A percentile compares a stretch with the other conserved stretches of the same genome.
phyloP scores from a whole-genome alignment of 2,888 invertebrate genomes.

The Cosmia pyralina region DNA sequence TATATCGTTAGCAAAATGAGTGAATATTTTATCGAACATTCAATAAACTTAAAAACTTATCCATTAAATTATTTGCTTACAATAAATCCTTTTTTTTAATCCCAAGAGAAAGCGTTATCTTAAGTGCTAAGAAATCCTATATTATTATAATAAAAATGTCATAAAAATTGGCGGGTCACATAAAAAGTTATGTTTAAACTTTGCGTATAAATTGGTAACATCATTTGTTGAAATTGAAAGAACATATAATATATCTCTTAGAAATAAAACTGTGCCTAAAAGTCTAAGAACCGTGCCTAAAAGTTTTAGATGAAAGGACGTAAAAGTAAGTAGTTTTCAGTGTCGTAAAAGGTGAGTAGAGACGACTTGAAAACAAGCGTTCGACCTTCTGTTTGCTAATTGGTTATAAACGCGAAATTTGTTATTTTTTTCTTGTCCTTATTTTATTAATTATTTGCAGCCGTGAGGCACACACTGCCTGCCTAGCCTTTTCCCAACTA shows the following conservation, averaged over 20 bases:
- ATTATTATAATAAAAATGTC: conserved; percentile 33
- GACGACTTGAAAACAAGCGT: not conserved
- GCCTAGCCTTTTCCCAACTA: too few relatives aligned
- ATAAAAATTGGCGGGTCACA: conserved; percentile 20
- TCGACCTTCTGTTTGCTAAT: not conserved
- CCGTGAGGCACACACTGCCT: too few relatives aligned
- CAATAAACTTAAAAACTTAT: not conserved
- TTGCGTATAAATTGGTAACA: conserved; percentile 25
- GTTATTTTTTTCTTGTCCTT: too few relatives aligned
- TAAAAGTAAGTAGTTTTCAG: not conserved
- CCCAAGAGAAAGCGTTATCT: conserved; percentile 9
- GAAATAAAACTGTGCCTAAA: conserved; percentile 3
- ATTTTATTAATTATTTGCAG: too few relatives aligned
- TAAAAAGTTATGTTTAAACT: conserved; percentile 42
- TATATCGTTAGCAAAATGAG: too few relatives aligned
- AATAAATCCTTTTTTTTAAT: conserved; percentile 12
- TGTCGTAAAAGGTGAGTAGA: not conserved
- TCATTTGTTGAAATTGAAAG: conserved; percentile 36
- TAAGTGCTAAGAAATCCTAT: conserved; percentile 31
- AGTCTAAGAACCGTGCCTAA: conserved; percentile 10
- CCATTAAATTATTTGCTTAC: conserved; percentile 5
- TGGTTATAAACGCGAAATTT: too few relatives aligned
- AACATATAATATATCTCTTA: conserved; percentile 2
- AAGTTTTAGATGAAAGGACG: not conserved
- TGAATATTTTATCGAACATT: not conserved